Evolutionary conservation across 2,113 vertebrate genomes (phyloP), one percentile per base, ranked within the genome.

Genomic region (Spizaetus ornatus): DNA sequence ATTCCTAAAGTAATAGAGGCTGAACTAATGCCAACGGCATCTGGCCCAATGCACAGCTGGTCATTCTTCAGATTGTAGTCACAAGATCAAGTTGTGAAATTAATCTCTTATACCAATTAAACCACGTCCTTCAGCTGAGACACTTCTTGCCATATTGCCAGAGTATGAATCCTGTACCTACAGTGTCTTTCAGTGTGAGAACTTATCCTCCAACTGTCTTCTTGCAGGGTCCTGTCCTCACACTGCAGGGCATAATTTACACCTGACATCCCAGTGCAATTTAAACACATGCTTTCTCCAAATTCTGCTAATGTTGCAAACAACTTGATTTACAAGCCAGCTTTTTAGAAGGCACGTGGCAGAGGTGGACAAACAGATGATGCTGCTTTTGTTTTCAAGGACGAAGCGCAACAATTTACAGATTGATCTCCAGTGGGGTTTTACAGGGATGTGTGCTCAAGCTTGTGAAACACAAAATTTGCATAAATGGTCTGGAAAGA

Each of bases 321-420:
- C 13, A 62, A 62, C 29, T 42, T 66, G 7, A 48, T 81, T 74
- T 66, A 74, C 34, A 73, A 84, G 5, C 12, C 16, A 66, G 8
- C 7, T 45, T 84, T 82, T 63, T 14, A 74, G 32, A 10, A 78
- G 3, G 26, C 16, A 38, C 0, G 0, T 29, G 42, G 19, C 27
- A 66, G 11, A 82, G 16, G 13, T 45, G 34, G 62, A 77, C 13
- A 66, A 83, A 70, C 10, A 66, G 15, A 17, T 25, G 29, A 0
- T 67, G 52, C 10, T 50, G 14, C 40, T 84, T 82, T 79, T 65
- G 14, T 66, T 66, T 90, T 79, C 56, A 79, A 13, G 26, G 20
- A 76, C 38, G 11, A 81, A 81, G 40, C 14, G 73, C 21, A 67
- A 31, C 4, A 53, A n/a, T 20, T 63, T 72, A 50, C 9, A 80